phyloP scores from a whole-genome alignment of 2,797 vertebrate genomes.

The Geotria australis region DNA sequence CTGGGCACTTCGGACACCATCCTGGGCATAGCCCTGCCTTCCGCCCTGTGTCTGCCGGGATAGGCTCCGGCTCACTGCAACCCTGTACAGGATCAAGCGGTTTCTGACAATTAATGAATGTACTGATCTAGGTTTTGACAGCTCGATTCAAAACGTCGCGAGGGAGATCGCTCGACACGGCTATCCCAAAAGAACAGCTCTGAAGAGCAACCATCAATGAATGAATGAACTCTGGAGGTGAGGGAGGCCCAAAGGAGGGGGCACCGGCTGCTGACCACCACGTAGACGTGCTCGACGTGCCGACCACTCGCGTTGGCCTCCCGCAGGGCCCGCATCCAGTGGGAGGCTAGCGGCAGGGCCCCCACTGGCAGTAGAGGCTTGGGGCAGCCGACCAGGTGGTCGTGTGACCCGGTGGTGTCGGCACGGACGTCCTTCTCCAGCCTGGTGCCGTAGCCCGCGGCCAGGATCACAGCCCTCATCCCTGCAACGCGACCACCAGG shows the following conservation, averaged over 20 bases:
- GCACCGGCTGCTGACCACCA: constrained; percentile 21
- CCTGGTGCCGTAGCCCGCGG: constrained; percentile 33
- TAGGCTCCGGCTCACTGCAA: too few relatives aligned
- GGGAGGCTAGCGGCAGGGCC: constrained; percentile 10
- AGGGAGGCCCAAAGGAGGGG: too few relatives aligned
- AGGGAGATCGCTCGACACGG: too few relatives aligned
- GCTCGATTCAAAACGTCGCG: too few relatives aligned
- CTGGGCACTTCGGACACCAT: too few relatives aligned
- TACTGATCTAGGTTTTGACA: too few relatives aligned
- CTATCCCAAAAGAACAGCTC: constrained; percentile 1
- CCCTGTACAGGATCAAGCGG: too few relatives aligned
- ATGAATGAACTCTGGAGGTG: neutral
- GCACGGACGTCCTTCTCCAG: constrained; percentile 19
- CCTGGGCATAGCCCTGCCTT: too few relatives aligned
- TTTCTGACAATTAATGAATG: too few relatives aligned
- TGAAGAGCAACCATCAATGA: neutral
- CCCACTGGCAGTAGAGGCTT: constrained; percentile 34
- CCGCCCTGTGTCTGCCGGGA: too few relatives aligned
- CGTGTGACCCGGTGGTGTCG: constrained; percentile 12
- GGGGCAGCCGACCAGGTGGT: constrained; percentile 12
- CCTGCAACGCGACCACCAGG: neutral
- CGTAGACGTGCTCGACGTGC: constrained; percentile 12
- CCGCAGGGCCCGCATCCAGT: constrained; percentile 20
- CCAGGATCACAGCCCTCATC: constrained; percentile 32
- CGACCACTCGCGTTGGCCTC: constrained; percentile 1